A percentile compares a stretch with the other conserved stretches of the same genome.
phyloP scores from a whole-genome alignment of 2,797 vertebrate species.

The Salarias fasciatus region DNA sequence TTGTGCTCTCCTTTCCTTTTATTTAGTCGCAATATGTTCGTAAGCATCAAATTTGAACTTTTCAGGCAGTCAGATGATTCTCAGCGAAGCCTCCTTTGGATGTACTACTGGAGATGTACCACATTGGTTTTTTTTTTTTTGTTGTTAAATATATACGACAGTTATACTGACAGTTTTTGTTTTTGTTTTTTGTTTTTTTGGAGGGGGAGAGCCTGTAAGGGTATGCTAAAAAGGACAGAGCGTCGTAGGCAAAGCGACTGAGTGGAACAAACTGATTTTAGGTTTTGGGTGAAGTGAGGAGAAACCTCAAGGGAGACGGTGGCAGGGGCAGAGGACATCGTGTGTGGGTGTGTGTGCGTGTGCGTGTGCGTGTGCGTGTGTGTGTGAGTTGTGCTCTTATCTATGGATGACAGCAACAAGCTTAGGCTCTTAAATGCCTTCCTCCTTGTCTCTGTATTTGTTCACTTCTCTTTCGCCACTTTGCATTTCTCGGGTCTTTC shows the following conservation, averaged over 20 bases:
- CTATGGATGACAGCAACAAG: conserved; percentile 72
- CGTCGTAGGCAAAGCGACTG: conserved; percentile 64
- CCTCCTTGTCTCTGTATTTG: conserved; percentile 16
- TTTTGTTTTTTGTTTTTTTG: too few relatives aligned
- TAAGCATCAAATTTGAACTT: too few relatives aligned
- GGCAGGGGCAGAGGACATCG: conserved; percentile 44
- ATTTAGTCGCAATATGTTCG: too few relatives aligned
- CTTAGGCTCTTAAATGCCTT: conserved; percentile 55
- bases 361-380: conserved; percentile 43
- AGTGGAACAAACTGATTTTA: conserved; percentile 76
- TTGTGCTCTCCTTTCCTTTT: too few relatives aligned
- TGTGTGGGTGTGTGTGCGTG: conserved; percentile 6
- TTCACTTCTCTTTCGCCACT: conserved; percentile 14
- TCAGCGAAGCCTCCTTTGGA: neutral
- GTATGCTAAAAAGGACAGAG: conserved; percentile 65
- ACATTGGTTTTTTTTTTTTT: too few relatives aligned
- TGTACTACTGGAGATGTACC: conserved; percentile 40
- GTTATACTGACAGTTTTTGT: too few relatives aligned
- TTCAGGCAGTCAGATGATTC: too few relatives aligned
- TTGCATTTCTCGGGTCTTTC: conserved; percentile 13
- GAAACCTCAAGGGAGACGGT: conserved; percentile 47
- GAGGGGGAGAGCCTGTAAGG: conserved; percentile 49
- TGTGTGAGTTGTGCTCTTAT: conserved; percentile 55
- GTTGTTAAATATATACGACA: too few relatives aligned
- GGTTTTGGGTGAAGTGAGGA: conserved; percentile 57